A percentile compares a stretch with the other conserved stretches of the same genome.
These are phyloP conservation scores for Nannobrachium achirus DNA, from an alignment of 2,113 vertebrate species.

Conservation along the genomic window DNA sequence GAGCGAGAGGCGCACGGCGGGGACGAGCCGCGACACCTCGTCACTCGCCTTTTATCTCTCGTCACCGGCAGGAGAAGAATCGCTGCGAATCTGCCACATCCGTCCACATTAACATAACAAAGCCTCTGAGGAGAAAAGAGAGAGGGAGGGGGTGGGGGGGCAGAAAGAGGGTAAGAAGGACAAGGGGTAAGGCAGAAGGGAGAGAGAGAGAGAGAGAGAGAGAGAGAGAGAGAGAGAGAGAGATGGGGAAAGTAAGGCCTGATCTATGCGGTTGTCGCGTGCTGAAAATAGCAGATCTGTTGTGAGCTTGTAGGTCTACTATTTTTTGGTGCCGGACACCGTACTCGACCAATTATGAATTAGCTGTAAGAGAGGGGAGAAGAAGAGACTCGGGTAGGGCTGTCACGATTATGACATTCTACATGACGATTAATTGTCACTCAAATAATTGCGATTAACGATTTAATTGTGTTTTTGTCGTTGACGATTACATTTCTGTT, in stretches of 20 bases:
- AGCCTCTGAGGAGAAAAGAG: slow-evolving; percentile 79
- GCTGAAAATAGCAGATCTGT: no score
- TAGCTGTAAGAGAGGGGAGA: slow-evolving; percentile 16
- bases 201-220: slow-evolving; percentile 24
- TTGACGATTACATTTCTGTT: no score
- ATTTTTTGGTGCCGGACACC: no score
- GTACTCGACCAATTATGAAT: no score
- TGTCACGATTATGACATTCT: no score
- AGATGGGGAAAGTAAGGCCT: slow-evolving; percentile 27
- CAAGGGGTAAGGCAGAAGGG: no score
- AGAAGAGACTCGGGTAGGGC: neutral
- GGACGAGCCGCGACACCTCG: slow-evolving; percentile 97
- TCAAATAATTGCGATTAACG: no score
- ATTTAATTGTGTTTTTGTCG: no score
- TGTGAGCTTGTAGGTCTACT: no score
- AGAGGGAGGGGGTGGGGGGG: neutral
- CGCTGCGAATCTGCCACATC: slow-evolving; percentile 98
- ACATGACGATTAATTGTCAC: no score
- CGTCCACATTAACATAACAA: slow-evolving; percentile 99
- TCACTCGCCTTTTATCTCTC: slow-evolving; percentile 97
- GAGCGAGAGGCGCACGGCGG: slow-evolving; percentile 96
- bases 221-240: slow-evolving; percentile 20
- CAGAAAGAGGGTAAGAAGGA: slow-evolving; percentile 3
- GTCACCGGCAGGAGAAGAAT: slow-evolving; percentile 94
- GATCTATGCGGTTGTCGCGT: neutral